Percentiles rank a stretch among this genome's conserved stretches.
Conservation (phyloP, 2,797 vertebrate genomes). For the Poecilia gillii region DNA sequence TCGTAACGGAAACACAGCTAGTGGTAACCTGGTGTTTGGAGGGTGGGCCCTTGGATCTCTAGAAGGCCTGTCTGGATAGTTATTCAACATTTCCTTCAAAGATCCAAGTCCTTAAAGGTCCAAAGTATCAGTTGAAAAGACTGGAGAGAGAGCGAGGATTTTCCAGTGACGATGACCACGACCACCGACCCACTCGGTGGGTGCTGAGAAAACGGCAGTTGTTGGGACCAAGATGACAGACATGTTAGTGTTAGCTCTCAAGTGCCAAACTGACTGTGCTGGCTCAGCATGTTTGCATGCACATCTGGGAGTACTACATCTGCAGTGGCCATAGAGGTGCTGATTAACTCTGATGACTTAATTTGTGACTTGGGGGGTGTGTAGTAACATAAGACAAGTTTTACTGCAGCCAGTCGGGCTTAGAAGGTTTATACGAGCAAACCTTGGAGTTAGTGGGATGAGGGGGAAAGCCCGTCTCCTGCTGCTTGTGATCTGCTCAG, state of each 20-base stretch:
- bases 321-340: constrained; percentile 19
- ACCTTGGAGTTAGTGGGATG: constrained; percentile 10
- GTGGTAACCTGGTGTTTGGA: not conserved
- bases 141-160: constrained; percentile 28
- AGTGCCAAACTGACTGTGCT: constrained; percentile 16
- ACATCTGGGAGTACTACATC: constrained; percentile 53
- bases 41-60: not conserved
- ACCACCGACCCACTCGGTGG: constrained; percentile 35
- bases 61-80: not conserved
- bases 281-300: constrained; percentile 36
- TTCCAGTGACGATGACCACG: constrained; percentile 26
- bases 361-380: constrained; percentile 30
- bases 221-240: constrained; percentile 32
- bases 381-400: constrained; percentile 20
- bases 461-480: constrained; percentile 1
- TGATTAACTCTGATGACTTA: constrained; percentile 48
- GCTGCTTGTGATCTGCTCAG: constrained; percentile 7
- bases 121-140: constrained; percentile 29
- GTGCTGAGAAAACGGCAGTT: constrained; percentile 21
- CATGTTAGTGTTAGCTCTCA: constrained; percentile 24
- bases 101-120: not conserved
- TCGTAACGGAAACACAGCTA: no score
- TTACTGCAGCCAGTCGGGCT: constrained; percentile 15
- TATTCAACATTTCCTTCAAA: not conserved
- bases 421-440: constrained; percentile 13